phyloP scores from a whole-genome alignment of 2,113 vertebrate genomes.

The Meriones unguiculatus region DNA sequence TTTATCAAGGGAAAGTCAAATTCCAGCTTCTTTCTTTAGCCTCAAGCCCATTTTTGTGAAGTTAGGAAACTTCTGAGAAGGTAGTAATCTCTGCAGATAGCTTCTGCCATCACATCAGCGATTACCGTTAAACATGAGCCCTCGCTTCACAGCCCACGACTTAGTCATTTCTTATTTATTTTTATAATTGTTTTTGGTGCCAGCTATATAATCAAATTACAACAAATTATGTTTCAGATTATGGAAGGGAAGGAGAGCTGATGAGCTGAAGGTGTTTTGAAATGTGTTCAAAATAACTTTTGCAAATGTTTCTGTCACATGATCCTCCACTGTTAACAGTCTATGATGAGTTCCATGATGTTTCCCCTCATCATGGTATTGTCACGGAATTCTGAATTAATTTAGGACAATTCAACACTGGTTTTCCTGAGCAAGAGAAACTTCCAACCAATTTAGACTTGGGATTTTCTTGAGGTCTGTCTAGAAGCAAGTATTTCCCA shows the following conservation, averaged over 20 bases:
- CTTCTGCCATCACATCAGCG: constrained; percentile 77
- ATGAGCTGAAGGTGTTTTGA: constrained; percentile 48
- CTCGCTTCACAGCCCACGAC: constrained; percentile 62
- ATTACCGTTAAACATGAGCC: constrained; percentile 68
- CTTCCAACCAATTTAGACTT: constrained; percentile 31
- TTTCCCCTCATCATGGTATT: constrained; percentile 10
- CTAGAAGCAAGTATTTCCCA: constrained; percentile 13
- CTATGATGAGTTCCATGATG: neutral
- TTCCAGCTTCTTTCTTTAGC: constrained; percentile 77
- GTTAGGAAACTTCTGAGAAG: constrained; percentile 78
- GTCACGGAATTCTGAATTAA: constrained; percentile 56
- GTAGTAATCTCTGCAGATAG: constrained; percentile 75
- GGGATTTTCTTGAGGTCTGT: constrained; percentile 30
- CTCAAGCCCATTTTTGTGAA: constrained; percentile 71
- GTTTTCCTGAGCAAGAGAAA: constrained; percentile 39
- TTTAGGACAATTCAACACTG: constrained; percentile 17
- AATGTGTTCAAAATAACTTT: constrained; percentile 25
- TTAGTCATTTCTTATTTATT: constrained; percentile 75
- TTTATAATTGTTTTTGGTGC: constrained; percentile 40
- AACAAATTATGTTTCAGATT: constrained; percentile 39
- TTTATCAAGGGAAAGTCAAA: constrained; percentile 75
- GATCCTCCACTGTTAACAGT: constrained; percentile 14
- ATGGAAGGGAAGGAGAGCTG: neutral
- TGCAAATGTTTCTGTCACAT: constrained; percentile 19
- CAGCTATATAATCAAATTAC: constrained; percentile 62